phyloP scores from a whole-genome alignment of 2,888 invertebrate genomes.

The Listrodromus nycthemerus region DNA sequence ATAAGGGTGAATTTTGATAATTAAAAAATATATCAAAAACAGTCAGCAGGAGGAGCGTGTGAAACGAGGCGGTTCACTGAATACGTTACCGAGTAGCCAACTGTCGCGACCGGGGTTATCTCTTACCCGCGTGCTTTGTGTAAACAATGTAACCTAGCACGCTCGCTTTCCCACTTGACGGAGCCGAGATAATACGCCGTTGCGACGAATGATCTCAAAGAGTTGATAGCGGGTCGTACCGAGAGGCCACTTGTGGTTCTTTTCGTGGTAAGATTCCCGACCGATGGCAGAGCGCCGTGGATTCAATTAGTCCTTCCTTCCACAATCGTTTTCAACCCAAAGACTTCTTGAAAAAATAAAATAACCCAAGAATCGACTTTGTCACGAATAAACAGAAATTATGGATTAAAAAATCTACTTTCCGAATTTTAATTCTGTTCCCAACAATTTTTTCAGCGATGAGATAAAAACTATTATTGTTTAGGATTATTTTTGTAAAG shows the following conservation, averaged over 20 bases:
- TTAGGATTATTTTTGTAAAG: no score
- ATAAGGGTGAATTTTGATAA: background rate
- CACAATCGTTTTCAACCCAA: background rate
- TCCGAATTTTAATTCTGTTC: no score
- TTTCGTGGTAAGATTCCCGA: constrained; percentile 10
- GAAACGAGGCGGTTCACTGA: constrained; percentile 52
- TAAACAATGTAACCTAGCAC: constrained; percentile 54
- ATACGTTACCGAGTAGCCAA: constrained; percentile 47
- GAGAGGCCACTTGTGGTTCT: background rate
- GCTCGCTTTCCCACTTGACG: constrained; percentile 37
- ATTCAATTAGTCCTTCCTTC: background rate
- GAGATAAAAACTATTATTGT: no score
- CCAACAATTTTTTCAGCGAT: no score
- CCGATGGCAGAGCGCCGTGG: background rate
- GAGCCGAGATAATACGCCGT: constrained; percentile 60
- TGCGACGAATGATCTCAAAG: constrained; percentile 51
- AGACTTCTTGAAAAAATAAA: background rate
- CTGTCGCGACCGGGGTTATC: constrained; percentile 56
- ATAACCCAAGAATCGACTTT: no score
- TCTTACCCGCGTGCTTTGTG: constrained; percentile 52
- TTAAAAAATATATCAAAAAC: background rate
- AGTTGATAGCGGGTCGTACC: constrained; percentile 51
- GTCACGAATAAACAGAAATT: no score
- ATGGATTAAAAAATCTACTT: no score
- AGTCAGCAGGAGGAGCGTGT: constrained; percentile 44